Base-by-base conservation (phyloP, 2,113 vertebrate species). In the Neopipo cinnamomea region DNA sequence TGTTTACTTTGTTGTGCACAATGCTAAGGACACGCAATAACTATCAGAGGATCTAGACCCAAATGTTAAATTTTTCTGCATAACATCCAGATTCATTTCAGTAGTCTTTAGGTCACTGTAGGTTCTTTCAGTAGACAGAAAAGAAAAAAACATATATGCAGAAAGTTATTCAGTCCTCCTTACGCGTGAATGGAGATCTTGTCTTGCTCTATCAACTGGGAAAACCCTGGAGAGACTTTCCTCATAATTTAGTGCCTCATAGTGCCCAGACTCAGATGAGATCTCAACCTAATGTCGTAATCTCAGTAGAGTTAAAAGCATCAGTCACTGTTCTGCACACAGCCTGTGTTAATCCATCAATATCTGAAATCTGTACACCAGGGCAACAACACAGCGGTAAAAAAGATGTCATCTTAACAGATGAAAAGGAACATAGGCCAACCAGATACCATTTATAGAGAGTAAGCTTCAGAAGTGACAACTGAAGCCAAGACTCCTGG, bases 401-500 rank as follows among this genome's bases (percentile, higher is more conserved):
- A 81, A 82, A 74, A 86, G 76, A 92, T 87, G 76, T 84, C 66
- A 84, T 82, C 52, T 91, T 81, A 89, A 58, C 83, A 76, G 77
- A 89, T 62, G 49, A 91, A 88, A 96, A 71, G 28, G 50, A 93
- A 8, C 52, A 70, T 35, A 56, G 61, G 79, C 65, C 88, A 89
- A 56, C 6, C 25, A 94, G 91, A 94, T 27, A 91, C 31, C 73
- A 76, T 53, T 79, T 91, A 91, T 18, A 89, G 46, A 91, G 52
- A 68, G 52, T 28, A 85, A 81, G 46, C 70, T 82, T 70, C 79
- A 91, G 27, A 84, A 94, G 44, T 66, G 83, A 96, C 85, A 96
- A 82, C 73, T 6, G 9, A 94, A 93, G 86, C 73, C 88, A 92
- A 87, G 83, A 49, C 65, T 96, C 91, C 88, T 68, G 44, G 52